Percentiles rank a stretch among this genome's conserved stretches.
phyloP scores from a whole-genome alignment of 92 coral and sea anemone genomes.

The Galaxea fascicularis region DNA sequence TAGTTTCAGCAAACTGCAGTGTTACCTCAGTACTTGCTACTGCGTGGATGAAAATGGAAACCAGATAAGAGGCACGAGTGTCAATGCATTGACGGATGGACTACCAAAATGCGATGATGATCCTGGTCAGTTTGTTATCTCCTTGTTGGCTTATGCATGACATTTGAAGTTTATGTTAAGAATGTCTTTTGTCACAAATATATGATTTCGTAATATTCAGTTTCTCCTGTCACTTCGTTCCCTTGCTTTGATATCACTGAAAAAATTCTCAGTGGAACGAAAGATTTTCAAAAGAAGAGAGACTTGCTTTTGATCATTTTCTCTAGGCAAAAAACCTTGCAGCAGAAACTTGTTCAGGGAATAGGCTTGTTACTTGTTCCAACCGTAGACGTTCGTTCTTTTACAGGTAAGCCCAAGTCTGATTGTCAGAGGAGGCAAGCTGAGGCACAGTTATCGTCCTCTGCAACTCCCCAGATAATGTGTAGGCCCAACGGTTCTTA shows the following conservation, averaged over 20 bases:
- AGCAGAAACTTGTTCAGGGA: too few species aligned
- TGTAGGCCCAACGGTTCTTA: constrained; percentile 80
- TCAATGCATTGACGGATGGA: constrained; percentile 42
- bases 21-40: constrained; percentile 82
- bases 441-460: constrained; percentile 50
- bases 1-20: constrained; percentile 82
- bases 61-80: constrained; percentile 82
- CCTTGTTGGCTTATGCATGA: too few species aligned
- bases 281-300: too few species aligned
- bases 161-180: background rate
- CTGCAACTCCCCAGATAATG: constrained; percentile 26
- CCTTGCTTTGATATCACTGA: too few species aligned
- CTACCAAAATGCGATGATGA: constrained; percentile 38
- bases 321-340: too few species aligned
- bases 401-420: constrained; percentile 52
- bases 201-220: too few species aligned
- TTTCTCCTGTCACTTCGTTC: too few species aligned
- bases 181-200: background rate
- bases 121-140: constrained; percentile 16
- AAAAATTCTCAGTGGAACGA: too few species aligned
- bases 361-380: too few species aligned
- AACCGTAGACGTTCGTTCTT: background rate
- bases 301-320: too few species aligned
- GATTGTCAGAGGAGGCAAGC: constrained; percentile 65
- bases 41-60: constrained; percentile 87